phyloP scores from a whole-genome alignment of 2,797 vertebrate genomes.

The Lophius americanus region DNA sequence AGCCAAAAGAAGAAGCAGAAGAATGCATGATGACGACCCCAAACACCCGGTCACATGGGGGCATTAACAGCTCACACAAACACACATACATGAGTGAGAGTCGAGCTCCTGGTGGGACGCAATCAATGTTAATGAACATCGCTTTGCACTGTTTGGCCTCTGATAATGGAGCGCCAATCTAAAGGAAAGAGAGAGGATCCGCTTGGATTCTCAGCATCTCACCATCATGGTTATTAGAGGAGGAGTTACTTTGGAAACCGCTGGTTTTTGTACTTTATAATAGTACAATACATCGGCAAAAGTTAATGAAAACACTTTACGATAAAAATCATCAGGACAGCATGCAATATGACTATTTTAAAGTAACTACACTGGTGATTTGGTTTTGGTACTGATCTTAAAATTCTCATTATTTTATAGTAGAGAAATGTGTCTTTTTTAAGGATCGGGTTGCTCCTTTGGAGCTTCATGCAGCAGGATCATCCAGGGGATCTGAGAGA shows the following conservation, averaged over 20 bases:
- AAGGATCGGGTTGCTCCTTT: too few species aligned
- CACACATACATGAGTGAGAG: slow-evolving; percentile 17
- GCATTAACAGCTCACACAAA: slow-evolving; percentile 34
- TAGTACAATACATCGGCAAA: too few species aligned
- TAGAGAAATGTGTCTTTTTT: too few species aligned
- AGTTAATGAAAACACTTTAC: too few species aligned
- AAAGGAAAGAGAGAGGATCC: slow-evolving; percentile 30
- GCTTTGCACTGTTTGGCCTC: slow-evolving; percentile 55
- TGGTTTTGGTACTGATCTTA: too few species aligned
- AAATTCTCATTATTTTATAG: too few species aligned
- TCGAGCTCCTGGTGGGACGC: slow-evolving; percentile 44
- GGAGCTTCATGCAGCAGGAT: too few species aligned
- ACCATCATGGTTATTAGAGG: slow-evolving; percentile 6
- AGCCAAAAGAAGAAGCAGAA: background rate
- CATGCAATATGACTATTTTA: too few species aligned
- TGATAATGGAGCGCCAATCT: slow-evolving; percentile 58
- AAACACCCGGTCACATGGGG: slow-evolving; percentile 14
- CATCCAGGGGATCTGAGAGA: too few species aligned
- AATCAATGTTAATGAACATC: slow-evolving; percentile 66
- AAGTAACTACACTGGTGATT: too few species aligned
- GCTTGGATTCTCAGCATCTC: slow-evolving; percentile 29
- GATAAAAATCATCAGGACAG: too few species aligned
- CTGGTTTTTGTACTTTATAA: background rate
- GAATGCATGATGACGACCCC: background rate
- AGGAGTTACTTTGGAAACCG: too few species aligned